Base-by-base conservation (phyloP, 2,113 vertebrate species). In the Brachirus orientalis region DNA sequence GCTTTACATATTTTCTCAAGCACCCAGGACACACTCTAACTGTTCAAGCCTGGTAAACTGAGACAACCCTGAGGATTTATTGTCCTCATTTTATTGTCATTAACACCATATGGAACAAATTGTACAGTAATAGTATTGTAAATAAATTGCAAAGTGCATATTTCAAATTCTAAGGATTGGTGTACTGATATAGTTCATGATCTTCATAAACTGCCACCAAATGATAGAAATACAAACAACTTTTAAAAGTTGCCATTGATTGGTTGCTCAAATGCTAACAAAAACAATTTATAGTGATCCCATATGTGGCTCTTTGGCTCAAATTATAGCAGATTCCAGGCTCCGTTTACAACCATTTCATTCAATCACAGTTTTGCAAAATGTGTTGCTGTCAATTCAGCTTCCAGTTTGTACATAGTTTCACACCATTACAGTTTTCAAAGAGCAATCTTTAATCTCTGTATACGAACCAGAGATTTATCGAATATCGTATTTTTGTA, bases 31-130 rank as follows among this genome's bases (percentile, higher is more conserved):
- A 57, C 48, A 18, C n/a, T 77, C n/a, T 47, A 38, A 38, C 63
- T 54, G 35, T 19, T 69, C 11, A 35, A 33, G 43, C 44, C 37
- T 73, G 22, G 43, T 61, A 20, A 73, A 67, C 43, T 61, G 63
- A 70, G 45, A 58, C 59, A 44, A 19, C 62, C 50, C 35, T 48
- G 22, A 63, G 33, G 56, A 82, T 80, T 72, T 73, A 80, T 80
- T 56, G 57, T 61, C 55, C 56, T 68, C 66, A 67, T 52, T 88
- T 82, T 82, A 70, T 52, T 57, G 60, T 81, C 48, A 46, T 80
- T 66, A 58, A 53, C 41, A 33, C 71, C 83, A 82, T 47, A 69
- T 86, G 80, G 69, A 77, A 77, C 58, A 54, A 79, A 64, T 82
- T 46, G 76, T 76, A 69, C 69, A 60, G 40, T 65, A 72, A 79